phyloP scores from a whole-genome alignment of 2,888 invertebrate genomes.

The Resseliella maxima region DNA sequence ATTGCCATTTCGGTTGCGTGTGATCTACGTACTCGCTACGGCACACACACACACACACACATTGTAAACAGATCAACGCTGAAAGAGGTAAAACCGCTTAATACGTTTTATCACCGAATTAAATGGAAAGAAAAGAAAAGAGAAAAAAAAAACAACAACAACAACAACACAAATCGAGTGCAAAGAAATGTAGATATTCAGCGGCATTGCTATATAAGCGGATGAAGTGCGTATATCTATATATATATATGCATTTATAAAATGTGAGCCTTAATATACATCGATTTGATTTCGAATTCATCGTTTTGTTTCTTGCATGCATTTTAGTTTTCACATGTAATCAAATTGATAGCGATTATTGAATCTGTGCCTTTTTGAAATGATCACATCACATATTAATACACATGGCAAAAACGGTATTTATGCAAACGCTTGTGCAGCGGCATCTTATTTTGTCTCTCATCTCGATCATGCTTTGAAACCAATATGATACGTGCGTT shows the following conservation, averaged over 20 bases:
- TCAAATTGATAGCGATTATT: slow-evolving; percentile 54
- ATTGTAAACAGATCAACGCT: no score
- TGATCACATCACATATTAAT: background rate
- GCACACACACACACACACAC: no score
- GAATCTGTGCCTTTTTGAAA: slow-evolving; percentile 24
- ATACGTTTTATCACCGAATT: slow-evolving; percentile 41
- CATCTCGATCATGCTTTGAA: background rate
- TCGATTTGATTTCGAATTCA: slow-evolving; percentile 26
- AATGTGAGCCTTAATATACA: slow-evolving; percentile 35
- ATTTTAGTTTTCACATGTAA: slow-evolving; percentile 40
- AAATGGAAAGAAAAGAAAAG: background rate
- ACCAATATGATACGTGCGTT: background rate
- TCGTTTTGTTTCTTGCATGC: slow-evolving; percentile 37
- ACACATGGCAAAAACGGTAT: background rate
- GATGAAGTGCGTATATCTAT: background rate
- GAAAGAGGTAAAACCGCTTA: slow-evolving; percentile 39
- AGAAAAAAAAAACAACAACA: background rate
- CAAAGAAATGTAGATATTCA: slow-evolving; percentile 17
- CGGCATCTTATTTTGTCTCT: background rate
- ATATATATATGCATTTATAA: background rate
- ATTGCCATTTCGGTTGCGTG: slow-evolving; percentile 44
- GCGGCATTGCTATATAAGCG: background rate
- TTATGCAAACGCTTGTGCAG: no score
- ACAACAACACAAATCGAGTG: background rate
- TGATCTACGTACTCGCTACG: slow-evolving; percentile 11